A percentile compares a stretch with the other conserved stretches of the same genome.
These are phyloP conservation scores for Drosophila algonquin DNA, from an alignment of 2,888 invertebrate genomes.

Conservation along the genomic window DNA sequence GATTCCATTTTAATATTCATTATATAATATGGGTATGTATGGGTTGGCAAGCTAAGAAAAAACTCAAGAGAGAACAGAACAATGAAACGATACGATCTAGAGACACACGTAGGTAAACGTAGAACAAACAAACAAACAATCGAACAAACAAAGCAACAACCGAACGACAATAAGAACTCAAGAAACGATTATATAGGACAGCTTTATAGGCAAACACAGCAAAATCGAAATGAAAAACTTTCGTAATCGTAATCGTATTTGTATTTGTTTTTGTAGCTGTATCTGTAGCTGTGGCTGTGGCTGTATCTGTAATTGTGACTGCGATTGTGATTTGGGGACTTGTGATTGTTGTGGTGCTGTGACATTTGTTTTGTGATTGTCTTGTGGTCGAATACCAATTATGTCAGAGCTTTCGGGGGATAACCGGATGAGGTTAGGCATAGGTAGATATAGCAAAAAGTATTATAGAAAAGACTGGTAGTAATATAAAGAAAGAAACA, in stretches of 20 bases:
- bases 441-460: conserved; percentile 19
- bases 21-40: conserved; percentile 16
- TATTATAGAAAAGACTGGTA: conserved; percentile 28
- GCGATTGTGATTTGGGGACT: conserved; percentile 15
- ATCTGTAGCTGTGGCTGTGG: conserved; percentile 29
- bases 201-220: conserved; percentile 59
- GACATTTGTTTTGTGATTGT: conserved; percentile 42
- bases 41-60: conserved; percentile 21
- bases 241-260: conserved; percentile 38
- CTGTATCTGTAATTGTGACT: conserved; percentile 29
- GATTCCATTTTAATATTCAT: conserved; percentile 23
- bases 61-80: conserved; percentile 24
- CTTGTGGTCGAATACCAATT: conserved; percentile 74
- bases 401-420: conserved; percentile 63
- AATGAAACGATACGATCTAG: conserved; percentile 41
- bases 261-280: conserved; percentile 16
- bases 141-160: conserved; percentile 59
- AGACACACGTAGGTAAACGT: conserved; percentile 64
- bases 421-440: conserved; percentile 12
- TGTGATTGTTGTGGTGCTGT: conserved; percentile 13
- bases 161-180: conserved; percentile 67
- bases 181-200: conserved; percentile 42
- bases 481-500: conserved; percentile 30
- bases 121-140: conserved; percentile 34
- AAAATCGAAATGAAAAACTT: conserved; percentile 55